Evolutionary conservation across 2,113 vertebrate species (phyloP).

Genomic region (Oreochromis tanganicae): DNA sequence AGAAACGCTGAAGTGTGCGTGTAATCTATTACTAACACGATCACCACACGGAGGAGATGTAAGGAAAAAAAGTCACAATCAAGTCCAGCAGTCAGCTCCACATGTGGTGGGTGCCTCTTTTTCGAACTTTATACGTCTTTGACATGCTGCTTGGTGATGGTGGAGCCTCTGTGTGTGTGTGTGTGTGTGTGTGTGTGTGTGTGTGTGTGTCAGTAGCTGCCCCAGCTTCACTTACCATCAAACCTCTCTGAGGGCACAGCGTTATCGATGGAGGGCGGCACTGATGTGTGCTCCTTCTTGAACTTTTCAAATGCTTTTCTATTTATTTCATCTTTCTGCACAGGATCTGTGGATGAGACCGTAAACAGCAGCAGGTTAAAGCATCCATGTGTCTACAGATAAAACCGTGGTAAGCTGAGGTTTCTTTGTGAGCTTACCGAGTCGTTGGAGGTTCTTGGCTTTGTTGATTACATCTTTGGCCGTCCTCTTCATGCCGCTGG

Average conservation of each 20-base stretch:
- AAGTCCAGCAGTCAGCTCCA: constrained; percentile 63
- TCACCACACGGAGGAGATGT: not conserved
- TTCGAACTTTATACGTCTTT: constrained; percentile 44
- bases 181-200: not conserved
- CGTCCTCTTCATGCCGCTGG: constrained; percentile 84
- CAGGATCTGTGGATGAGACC: constrained; percentile 74
- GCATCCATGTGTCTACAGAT: not conserved
- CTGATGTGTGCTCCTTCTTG: constrained; percentile 87
- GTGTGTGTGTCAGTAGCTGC: not conserved
- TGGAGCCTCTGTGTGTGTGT: not conserved
- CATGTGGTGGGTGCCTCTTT: constrained; percentile 57
- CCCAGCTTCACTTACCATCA: constrained; percentile 75
- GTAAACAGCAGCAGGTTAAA: not conserved
- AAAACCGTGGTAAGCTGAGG: not conserved
- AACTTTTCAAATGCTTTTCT: constrained; percentile 98
- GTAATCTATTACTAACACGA: not conserved
- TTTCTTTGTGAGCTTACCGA: constrained; percentile 73
- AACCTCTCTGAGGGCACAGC: constrained; percentile 91
- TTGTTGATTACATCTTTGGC: constrained; percentile 98
- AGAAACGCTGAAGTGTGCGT: not conserved
- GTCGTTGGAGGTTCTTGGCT: constrained; percentile 95
- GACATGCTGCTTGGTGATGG: not conserved
- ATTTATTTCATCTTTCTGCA: constrained; percentile 96
- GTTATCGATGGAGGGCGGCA: constrained; percentile 82
- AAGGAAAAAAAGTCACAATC: constrained; percentile 43